Percentiles rank a stretch among this genome's conserved stretches.
phyloP scores from a whole-genome alignment of 2,113 vertebrate genomes.

The Lanius collurio region DNA sequence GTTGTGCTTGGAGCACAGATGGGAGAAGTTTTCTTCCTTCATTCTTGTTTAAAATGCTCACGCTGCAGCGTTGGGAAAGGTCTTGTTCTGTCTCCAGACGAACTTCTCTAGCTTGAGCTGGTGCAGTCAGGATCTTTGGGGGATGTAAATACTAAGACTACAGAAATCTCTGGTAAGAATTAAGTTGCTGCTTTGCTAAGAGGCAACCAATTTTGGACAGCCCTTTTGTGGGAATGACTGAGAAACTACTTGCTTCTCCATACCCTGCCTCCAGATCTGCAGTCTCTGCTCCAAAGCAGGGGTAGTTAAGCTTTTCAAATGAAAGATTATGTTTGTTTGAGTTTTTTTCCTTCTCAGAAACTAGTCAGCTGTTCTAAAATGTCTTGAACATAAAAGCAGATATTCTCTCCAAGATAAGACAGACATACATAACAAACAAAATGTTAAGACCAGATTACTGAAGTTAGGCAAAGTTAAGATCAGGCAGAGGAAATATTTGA shows the following conservation, averaged over 20 bases:
- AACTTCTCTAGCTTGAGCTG: background rate
- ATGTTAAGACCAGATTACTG: background rate
- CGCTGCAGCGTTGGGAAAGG: background rate
- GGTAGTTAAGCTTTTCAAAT: background rate
- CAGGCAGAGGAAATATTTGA: background rate
- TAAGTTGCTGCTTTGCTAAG: background rate
- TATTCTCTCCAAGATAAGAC: background rate
- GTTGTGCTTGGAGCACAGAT: background rate
- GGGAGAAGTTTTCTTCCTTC: background rate
- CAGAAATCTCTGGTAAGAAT: background rate
- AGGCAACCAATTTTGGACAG: background rate
- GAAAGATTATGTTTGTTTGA: background rate
- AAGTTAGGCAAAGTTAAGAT: background rate
- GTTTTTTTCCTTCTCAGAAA: background rate
- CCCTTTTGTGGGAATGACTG: background rate
- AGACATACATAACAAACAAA: background rate
- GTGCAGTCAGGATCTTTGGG: background rate
- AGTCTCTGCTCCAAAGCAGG: background rate
- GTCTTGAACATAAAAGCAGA: background rate
- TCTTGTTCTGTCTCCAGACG: background rate
- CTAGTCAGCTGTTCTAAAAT: background rate
- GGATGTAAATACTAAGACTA: background rate
- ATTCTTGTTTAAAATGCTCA: background rate
- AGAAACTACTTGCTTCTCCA: background rate
- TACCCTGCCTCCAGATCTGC: background rate